Evolutionary conservation across 2,113 vertebrate species (phyloP), one percentile per base, ranked within the genome.

Genomic region (Datnioides undecimradiatus): DNA sequence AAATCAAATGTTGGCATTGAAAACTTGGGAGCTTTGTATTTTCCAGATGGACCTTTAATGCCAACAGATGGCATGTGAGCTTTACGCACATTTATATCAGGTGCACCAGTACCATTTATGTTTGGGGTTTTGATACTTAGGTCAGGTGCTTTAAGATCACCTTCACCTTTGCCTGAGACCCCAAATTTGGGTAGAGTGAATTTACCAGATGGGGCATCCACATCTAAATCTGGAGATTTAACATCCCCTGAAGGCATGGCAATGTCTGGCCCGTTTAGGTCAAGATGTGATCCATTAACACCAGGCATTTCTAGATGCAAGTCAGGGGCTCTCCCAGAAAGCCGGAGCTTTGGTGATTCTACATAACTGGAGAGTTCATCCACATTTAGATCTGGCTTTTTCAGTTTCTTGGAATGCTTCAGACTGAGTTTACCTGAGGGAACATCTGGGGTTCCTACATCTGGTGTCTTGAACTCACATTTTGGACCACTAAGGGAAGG

Each of bases 1-100:
- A 91, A 82, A 83, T 54, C 70, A 84, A 88, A 91, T 16, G 74
- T 82, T 2, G 94, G 93, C 87, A 91, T 93, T 41, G 57, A 62
- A 41, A 94, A 88, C 0, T 74, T 89, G 13, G 92, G 92, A 59
- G 85, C 46, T 25, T 87, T 91, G 66, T 88, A 79, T 73, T 90
- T 87, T 41, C 27, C 77, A 55, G 82, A 29, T 33, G 63, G 57
- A 23, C 58, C 48, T 59, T 87, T 72, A 43, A 87, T 62, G 48
- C 45, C 36, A 75, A 74, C 59, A 7, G 83, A 82, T 75, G 87
- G 77, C 0, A 83, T 16, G 12, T 85, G 43, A 29, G 55, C 34
- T 68, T 81, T 82, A 13, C 87, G 69, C 16, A 87, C 10, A 64
- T 58, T 66, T 6, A 70, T 1, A 54, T 87, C 65, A 34, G 86